These are phyloP conservation scores for Sebastes dallii DNA, from an alignment of 2,797 vertebrate genomes.

Conservation along the genomic window DNA sequence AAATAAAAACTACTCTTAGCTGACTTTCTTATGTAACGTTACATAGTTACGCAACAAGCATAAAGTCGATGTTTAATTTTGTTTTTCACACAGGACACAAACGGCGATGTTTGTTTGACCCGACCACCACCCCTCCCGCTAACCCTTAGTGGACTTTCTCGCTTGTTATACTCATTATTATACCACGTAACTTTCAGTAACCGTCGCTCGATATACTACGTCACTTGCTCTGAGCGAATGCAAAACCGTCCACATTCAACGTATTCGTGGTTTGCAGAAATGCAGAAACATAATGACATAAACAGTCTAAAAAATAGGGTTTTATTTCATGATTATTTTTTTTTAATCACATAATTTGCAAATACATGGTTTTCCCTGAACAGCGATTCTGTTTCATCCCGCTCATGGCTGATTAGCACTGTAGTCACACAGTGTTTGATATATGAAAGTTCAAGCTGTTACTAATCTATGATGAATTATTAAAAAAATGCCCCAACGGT, in stretches of 20 bases:
- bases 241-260: no score
- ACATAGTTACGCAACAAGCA: no score
- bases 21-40: no score
- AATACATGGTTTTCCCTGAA: not conserved
- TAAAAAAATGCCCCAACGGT: conserved; percentile 10
- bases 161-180: no score
- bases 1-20: rapidly evolving
- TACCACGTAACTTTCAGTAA: no score
- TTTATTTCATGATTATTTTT: not conserved
- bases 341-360: not conserved
- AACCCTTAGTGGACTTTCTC: no score
- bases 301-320: not conserved
- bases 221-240: no score
- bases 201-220: no score
- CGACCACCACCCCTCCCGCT: no score
- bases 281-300: not conserved
- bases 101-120: no score
- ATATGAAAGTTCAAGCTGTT: conserved; percentile 32
- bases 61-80: no score
- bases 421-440: conserved; percentile 10
- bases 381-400: not conserved
- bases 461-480: conserved; percentile 41
- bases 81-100: no score
- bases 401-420: conserved; percentile 1
- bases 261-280: not conserved